Evolutionary conservation across 2,888 invertebrate species (phyloP).

Genomic region (Stenotaenia linearis): DNA sequence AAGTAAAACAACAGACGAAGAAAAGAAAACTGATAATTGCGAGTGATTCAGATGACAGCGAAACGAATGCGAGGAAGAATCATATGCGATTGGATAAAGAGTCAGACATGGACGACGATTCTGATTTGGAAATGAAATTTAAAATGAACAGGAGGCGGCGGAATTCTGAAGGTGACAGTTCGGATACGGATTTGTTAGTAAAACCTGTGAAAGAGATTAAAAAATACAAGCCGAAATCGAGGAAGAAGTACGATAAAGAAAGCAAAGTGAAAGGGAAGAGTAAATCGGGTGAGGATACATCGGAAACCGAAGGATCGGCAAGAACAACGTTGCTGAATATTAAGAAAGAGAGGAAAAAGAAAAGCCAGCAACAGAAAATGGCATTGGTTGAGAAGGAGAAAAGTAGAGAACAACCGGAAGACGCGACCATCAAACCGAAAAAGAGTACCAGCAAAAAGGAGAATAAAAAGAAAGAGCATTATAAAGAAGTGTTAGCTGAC

Average conservation of each 20-base stretch:
- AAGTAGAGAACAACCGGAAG: neutral
- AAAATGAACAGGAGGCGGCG: constrained; percentile 31
- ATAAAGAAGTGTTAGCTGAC: constrained; percentile 35
- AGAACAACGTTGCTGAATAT: constrained; percentile 24
- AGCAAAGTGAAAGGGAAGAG: constrained; percentile 58
- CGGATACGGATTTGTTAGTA: constrained; percentile 33
- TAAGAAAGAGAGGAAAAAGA: constrained; percentile 29
- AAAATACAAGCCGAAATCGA: constrained; percentile 41
- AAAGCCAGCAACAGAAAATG: constrained; percentile 18
- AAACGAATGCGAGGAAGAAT: constrained; percentile 14
- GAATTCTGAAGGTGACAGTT: constrained; percentile 33
- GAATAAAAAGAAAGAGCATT: constrained; percentile 36
- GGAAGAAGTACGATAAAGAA: constrained; percentile 75
- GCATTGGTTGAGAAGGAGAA: constrained; percentile 24
- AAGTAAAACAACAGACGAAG: constrained; percentile 29
- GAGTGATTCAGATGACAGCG: constrained; percentile 33
- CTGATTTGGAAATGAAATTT: constrained; percentile 24
- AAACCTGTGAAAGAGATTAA: constrained; percentile 30
- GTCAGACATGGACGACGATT: constrained; percentile 8
- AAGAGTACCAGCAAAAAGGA: constrained; percentile 26
- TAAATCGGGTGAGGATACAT: constrained; percentile 50
- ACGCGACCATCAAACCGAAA: neutral
- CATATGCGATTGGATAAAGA: neutral
- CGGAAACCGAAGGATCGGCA: constrained; percentile 32
- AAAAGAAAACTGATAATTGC: constrained; percentile 35